Base-by-base conservation (phyloP, 2,113 vertebrate genomes). In the Cyanoderma ruficeps region DNA sequence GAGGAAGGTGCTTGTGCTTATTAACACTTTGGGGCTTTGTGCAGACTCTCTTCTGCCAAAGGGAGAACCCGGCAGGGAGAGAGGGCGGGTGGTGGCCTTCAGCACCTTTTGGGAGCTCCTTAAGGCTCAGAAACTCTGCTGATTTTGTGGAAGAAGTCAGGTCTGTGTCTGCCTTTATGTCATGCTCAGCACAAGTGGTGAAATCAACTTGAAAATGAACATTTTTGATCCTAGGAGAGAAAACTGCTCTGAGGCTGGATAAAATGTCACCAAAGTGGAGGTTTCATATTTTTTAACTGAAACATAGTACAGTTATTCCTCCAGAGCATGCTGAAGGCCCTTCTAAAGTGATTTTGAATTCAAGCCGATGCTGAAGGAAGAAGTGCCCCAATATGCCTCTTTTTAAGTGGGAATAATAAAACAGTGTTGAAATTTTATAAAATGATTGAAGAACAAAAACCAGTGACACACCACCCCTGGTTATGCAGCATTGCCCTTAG, bases 391-490 rank as follows among this genome's bases (percentile, higher is more conserved):
- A 0, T 59, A 27, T 30, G 25, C 3, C 31, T 75, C 18, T 82
- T 87, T 74, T 49, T 31, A 65, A 71, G 28, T 56, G 11, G 15
- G 11, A 72, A 28, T 35, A 50, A 27, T 50, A 85, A 61, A 71
- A 41, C 10, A 20, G 1, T 33, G 10, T 39, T 59, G 61, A 33
- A 27, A 13, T 75, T 60, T 47, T 76, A 13, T 61, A 13, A 53
- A 69, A 11, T 75, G 3, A 11, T 19, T 2, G 4, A 27, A 67
- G 22, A 33, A 57, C 13, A 76, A 65, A 67, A 16, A 7, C 7
- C 11, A 39, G 0, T 0, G 1, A 5, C 8, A 9, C 46, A 49
- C 47, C 33, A 11, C 6, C 13, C 11, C 16, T 30, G 18, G 5
- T 28, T 46, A 21, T 33, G 20, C 25, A 57, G 17, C 4, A 1